Conservation (phyloP, 2,797 vertebrate genomes). For the Eulemur rubriventer region DNA sequence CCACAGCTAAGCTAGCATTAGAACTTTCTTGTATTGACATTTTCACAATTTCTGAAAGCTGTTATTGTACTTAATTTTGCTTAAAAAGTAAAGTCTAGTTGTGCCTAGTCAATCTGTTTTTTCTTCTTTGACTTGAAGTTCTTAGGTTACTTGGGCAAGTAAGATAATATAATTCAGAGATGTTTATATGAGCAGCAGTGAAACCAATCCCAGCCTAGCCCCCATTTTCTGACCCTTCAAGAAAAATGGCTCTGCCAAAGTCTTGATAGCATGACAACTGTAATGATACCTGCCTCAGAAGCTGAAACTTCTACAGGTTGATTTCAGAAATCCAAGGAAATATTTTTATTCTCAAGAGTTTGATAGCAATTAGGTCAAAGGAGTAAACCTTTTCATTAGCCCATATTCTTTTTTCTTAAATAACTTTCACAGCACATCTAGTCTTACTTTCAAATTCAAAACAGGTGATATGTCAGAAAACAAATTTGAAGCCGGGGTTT, state of each 20-base stretch:
- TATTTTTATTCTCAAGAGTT: neutral
- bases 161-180: slow-evolving; percentile 45
- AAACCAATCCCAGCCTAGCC: slow-evolving; percentile 20
- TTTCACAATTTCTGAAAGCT: slow-evolving; percentile 64
- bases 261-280: slow-evolving; percentile 30
- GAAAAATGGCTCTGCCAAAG: slow-evolving; percentile 45
- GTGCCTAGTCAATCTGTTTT: slow-evolving; percentile 7
- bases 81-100: neutral
- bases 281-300: slow-evolving; percentile 31
- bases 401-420: neutral
- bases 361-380: slow-evolving; percentile 1
- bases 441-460: slow-evolving; percentile 42
- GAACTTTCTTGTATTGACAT: slow-evolving; percentile 70
- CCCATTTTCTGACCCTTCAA: neutral
- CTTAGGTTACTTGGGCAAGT: slow-evolving; percentile 17
- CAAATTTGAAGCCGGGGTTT: slow-evolving; percentile 16
- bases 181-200: slow-evolving; percentile 42
- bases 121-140: slow-evolving; percentile 55
- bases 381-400: neutral
- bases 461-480: slow-evolving; percentile 44
- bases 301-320: neutral
- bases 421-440: neutral
- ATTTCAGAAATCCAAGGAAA: slow-evolving; percentile 53
- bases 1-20: slow-evolving; percentile 61
- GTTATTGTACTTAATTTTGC: slow-evolving; percentile 12